A percentile compares a stretch with the other conserved stretches of the same genome.
Evolutionary conservation across 2,888 invertebrate species (phyloP).

Genomic region (Lasius platythorax): DNA sequence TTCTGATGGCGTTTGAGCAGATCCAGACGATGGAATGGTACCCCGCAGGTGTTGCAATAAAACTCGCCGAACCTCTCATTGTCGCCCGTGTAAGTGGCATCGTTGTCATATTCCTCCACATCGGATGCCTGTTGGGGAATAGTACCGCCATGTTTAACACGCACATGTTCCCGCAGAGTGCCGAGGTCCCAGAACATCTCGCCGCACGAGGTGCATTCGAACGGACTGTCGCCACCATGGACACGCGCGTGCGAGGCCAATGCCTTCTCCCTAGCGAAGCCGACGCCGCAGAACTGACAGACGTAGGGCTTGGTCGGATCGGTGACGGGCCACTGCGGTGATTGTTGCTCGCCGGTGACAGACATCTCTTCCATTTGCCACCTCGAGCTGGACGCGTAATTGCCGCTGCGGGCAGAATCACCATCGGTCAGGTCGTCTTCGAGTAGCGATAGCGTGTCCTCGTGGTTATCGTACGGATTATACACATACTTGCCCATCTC

Average conservation of each 20-base stretch:
- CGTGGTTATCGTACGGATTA: slow-evolving; percentile 86
- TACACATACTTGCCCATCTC: slow-evolving; percentile 77
- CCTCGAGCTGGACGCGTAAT: slow-evolving; percentile 86
- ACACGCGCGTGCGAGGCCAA: slow-evolving; percentile 92
- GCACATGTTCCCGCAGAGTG: slow-evolving; percentile 88
- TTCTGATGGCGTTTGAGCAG: slow-evolving; percentile 91
- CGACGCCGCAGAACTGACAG: slow-evolving; percentile 92
- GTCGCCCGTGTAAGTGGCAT: slow-evolving; percentile 88
- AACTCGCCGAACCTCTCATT: slow-evolving; percentile 88
- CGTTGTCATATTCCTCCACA: slow-evolving; percentile 86
- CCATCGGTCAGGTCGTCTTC: slow-evolving; percentile 85
- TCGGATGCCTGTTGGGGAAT: slow-evolving; percentile 70
- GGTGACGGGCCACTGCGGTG: slow-evolving; percentile 87
- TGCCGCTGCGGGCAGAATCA: slow-evolving; percentile 80
- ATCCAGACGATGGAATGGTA: slow-evolving; percentile 93
- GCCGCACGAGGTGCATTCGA: slow-evolving; percentile 93
- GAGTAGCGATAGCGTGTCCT: slow-evolving; percentile 83
- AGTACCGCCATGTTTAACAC: slow-evolving; percentile 87
- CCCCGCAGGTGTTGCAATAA: slow-evolving; percentile 92
- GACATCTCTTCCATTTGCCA: slow-evolving; percentile 80
- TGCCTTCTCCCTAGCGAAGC: slow-evolving; percentile 94
- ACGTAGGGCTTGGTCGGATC: slow-evolving; percentile 93
- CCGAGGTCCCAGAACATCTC: slow-evolving; percentile 93
- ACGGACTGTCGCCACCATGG: slow-evolving; percentile 93
- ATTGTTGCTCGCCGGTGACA: slow-evolving; percentile 70